phyloP scores from a whole-genome alignment of 2,113 vertebrate species.

The Microtus ochrogaster region DNA sequence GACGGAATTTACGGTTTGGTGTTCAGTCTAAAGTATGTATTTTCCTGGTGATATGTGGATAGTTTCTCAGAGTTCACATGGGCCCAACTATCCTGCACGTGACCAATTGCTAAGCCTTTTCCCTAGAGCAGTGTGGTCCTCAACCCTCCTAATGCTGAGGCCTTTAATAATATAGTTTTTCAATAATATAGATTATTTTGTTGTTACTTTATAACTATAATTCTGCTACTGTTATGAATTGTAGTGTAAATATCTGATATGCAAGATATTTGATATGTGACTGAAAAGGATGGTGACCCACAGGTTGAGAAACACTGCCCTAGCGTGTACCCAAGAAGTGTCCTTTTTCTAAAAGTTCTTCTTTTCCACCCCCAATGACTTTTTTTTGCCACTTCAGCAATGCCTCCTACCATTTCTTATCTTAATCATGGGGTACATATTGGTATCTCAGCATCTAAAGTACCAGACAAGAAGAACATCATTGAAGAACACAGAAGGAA shows the following conservation, averaged over 20 bases:
- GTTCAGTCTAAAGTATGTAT: neutral
- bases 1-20: neutral
- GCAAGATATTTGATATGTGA: neutral
- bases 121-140: neutral
- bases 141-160: neutral
- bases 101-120: neutral
- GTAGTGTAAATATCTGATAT: neutral
- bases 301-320: neutral
- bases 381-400: neutral
- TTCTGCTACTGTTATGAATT: neutral
- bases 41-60: neutral
- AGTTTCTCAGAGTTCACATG: neutral
- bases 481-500: neutral
- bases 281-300: neutral
- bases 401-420: neutral
- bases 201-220: neutral
- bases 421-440: neutral
- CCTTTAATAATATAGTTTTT: neutral
- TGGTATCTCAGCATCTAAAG: neutral
- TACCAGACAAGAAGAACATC: neutral
- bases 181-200: neutral
- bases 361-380: neutral
- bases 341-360: neutral
- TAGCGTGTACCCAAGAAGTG: neutral
- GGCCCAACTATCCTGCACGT: neutral